These are phyloP conservation scores for Pseudoatta argentina DNA, from an alignment of 1,140 invertebrate genomes.

Conservation along the genomic window DNA sequence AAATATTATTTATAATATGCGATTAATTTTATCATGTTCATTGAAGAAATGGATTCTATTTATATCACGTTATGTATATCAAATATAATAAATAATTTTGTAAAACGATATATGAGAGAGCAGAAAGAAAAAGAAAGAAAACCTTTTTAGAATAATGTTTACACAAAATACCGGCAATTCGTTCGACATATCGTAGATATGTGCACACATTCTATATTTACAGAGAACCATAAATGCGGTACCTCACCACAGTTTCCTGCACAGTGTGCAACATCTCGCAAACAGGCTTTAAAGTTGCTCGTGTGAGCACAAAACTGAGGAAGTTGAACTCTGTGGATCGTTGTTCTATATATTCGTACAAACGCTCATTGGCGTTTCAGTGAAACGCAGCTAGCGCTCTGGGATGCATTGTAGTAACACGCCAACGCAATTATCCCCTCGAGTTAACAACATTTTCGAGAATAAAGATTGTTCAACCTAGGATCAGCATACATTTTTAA, in stretches of 20 bases:
- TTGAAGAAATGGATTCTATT: conserved; percentile 22
- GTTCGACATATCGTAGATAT: conserved; percentile 23
- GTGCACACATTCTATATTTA: neutral
- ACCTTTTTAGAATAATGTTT: neutral
- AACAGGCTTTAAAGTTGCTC: conserved; percentile 34
- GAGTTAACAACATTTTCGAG: conserved; percentile 46
- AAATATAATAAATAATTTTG: conserved; percentile 7
- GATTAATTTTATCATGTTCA: neutral
- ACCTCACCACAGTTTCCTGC: conserved; percentile 6
- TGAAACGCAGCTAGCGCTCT: conserved; percentile 32
- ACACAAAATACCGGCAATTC: conserved; percentile 7
- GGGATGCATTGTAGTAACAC: conserved; percentile 35
- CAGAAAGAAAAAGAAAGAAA: neutral
- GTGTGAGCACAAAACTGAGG: conserved; percentile 16
- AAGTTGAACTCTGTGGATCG: conserved; percentile 32
- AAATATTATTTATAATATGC: neutral
- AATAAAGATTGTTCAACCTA: conserved; percentile 18
- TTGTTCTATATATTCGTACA: conserved; percentile 66
- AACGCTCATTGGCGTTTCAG: conserved; percentile 40
- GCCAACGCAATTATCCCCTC: conserved; percentile 53
- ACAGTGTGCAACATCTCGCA: neutral
- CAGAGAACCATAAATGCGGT: neutral
- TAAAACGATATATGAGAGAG: neutral
- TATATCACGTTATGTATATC: neutral
- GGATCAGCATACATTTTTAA: neutral